phyloP scores from a whole-genome alignment of 2,888 invertebrate species.

The Nipponacmea schrenckii region DNA sequence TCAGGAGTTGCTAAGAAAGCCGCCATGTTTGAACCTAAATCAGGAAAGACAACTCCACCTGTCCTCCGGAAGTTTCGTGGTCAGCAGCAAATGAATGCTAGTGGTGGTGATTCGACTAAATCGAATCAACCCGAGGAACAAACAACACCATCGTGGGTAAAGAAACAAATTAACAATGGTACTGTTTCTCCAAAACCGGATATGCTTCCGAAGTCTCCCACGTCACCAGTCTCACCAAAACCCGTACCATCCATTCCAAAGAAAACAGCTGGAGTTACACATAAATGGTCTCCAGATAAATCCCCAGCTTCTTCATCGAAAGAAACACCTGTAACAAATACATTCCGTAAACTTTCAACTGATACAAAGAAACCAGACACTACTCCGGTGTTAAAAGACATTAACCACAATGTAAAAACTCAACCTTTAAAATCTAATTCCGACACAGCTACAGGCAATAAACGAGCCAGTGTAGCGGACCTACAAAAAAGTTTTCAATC shows the following conservation, averaged over 20 bases:
- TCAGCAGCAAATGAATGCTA: neutral
- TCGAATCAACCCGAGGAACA: neutral
- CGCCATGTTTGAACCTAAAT: slow-evolving; percentile 19
- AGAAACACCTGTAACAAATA: neutral
- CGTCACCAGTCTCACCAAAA: neutral
- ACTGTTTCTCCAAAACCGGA: neutral
- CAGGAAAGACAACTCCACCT: neutral
- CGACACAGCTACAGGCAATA: neutral
- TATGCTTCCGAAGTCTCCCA: neutral
- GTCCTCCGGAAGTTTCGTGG: slow-evolving; percentile 5
- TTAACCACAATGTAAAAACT: neutral
- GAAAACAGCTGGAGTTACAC: neutral
- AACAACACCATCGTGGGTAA: neutral
- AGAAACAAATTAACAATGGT: slow-evolving; percentile 7
- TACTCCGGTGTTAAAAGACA: neutral
- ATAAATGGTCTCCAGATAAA: neutral
- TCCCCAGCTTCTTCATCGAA: neutral
- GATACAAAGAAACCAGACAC: neutral
- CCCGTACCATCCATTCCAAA: neutral
- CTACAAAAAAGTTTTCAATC: neutral
- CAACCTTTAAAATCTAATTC: neutral
- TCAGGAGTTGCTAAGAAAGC: slow-evolving; percentile 10
- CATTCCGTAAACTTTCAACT: neutral
- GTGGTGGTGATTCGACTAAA: neutral
- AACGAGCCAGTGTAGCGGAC: neutral